A percentile compares a stretch with the other conserved stretches of the same genome.
Conservation (phyloP, 2,797 vertebrate genomes). For the Selene dorsalis region DNA sequence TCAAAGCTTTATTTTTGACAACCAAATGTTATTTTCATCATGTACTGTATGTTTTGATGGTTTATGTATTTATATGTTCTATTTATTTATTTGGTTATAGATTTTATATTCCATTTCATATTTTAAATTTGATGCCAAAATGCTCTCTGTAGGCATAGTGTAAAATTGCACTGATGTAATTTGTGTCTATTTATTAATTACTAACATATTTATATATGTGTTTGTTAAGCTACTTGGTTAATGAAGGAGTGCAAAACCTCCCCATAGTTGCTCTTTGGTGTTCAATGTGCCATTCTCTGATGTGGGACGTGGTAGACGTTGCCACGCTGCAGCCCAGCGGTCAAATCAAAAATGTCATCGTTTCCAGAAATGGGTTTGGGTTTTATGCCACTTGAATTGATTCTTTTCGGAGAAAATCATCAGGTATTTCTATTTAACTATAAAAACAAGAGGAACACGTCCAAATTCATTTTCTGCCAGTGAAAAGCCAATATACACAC, state of each 20-base stretch:
- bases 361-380: constrained; percentile 55
- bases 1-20: constrained; percentile 85
- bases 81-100: constrained; percentile 78
- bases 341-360: constrained; percentile 62
- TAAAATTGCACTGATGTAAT: constrained; percentile 80
- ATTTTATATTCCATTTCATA: constrained; percentile 79
- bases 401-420: constrained; percentile 71
- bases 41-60: constrained; percentile 76
- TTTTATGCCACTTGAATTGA: constrained; percentile 54
- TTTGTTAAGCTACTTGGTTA: constrained; percentile 80
- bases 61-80: constrained; percentile 76
- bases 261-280: constrained; percentile 83
- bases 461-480: constrained; percentile 64
- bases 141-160: constrained; percentile 78
- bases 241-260: constrained; percentile 87
- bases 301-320: constrained; percentile 58
- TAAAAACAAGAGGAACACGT: constrained; percentile 61
- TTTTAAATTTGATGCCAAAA: constrained; percentile 83
- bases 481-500: constrained; percentile 49
- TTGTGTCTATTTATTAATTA: constrained; percentile 81
- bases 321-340: constrained; percentile 63
- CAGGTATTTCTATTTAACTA: constrained; percentile 75
- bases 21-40: constrained; percentile 79
- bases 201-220: constrained; percentile 77
- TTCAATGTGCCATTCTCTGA: constrained; percentile 80